Evolutionary conservation across 2,888 invertebrate species (phyloP), one percentile per base, ranked within the genome.

Genomic region (Therioaphis trifolii): DNA sequence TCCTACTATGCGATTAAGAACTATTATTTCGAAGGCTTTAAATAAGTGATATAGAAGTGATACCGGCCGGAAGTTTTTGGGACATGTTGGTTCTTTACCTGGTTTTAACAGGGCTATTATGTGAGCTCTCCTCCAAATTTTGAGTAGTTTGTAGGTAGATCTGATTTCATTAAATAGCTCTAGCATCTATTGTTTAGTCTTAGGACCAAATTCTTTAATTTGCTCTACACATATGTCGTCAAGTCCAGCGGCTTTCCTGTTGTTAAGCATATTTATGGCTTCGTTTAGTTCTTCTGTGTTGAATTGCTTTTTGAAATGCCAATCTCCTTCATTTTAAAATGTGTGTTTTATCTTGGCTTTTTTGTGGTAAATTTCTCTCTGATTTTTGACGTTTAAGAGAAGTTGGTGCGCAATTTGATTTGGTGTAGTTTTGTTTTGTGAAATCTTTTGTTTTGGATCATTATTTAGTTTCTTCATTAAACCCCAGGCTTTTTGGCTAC

Each of bases 41-140:
- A 61, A 82, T 40, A 80, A 18, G 18, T 84, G 85, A 74, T 85
- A 80, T 66, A 85, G 80, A 18, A 86, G 76, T 14, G 85, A 85
- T 18, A 86, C 80, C 0, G 86, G 84, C 21, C 85, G 84, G 74
- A 84, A 86, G n/a, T 76, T 86, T 29, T 84, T 85, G 27, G 85
- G 79, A 24, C 66, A 35, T 15, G 40, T 69, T 46, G 84, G 66
- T 11, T 85, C 85, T 84, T 86, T 85, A 29, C 85, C 85, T n/a
- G 85, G 85, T 82, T 86, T 85, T 7, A 85, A 80, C 14, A n/a
- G 52, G 35, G 84, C 79, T 61, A 80, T n/a, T n/a, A 85, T 74
- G 15, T 52, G 66, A 1, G 84, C 76, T 72, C 78, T 74, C 58
- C 84, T 84, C 85, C 85, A 85, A 35, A 21, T 75, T 75, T 35